Evolutionary conservation across 2,797 vertebrate species (phyloP).

Genomic region (Pyrocephalus nanus): DNA sequence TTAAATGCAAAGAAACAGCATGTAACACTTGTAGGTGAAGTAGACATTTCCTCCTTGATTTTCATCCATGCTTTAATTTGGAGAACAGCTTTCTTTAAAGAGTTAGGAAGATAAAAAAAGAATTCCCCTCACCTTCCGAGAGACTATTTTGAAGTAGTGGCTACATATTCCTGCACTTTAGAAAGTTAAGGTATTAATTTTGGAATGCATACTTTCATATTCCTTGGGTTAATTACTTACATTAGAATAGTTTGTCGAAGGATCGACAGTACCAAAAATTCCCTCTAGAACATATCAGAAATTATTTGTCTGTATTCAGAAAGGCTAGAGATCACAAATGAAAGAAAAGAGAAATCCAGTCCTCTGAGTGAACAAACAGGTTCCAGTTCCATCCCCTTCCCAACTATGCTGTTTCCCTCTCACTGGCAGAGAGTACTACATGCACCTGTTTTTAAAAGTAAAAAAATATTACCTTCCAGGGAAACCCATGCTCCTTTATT

Average conservation of each 20-base stretch:
- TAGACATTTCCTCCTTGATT: background rate
- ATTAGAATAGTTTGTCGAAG: background rate
- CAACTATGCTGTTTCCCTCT: background rate
- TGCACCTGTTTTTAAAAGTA: background rate
- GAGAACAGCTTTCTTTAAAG: background rate
- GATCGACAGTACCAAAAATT: background rate
- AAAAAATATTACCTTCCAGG: background rate
- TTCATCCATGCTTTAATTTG: background rate
- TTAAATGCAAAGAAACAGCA: background rate
- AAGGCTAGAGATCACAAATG: background rate
- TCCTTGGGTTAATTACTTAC: background rate
- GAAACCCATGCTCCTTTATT: background rate
- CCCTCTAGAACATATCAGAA: background rate
- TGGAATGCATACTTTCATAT: background rate
- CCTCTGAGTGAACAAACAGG: background rate
- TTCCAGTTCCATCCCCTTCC: background rate
- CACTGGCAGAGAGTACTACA: background rate
- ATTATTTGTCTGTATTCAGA: background rate
- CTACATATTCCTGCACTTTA: background rate
- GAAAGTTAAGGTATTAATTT: background rate
- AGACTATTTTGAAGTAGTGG: background rate
- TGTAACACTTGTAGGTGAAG: background rate
- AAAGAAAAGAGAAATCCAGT: background rate
- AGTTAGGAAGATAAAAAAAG: background rate
- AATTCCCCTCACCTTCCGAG: no score